Evolutionary conservation across 2,797 vertebrate genomes (phyloP).

Genomic region (Chaenodraco wilsoni): DNA sequence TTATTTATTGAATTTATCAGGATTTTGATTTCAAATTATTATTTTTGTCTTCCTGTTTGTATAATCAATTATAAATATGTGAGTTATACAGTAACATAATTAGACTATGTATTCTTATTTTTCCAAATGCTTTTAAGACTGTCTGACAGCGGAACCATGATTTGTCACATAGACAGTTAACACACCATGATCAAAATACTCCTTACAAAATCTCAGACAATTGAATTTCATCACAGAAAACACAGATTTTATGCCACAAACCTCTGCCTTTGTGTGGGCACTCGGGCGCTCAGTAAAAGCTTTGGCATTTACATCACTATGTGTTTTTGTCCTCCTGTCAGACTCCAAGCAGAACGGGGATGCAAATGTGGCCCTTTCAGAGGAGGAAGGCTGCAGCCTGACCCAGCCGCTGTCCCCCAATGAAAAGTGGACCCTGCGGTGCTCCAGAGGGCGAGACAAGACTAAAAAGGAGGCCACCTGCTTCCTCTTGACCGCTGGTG

Average conservation of each 20-base stretch:
- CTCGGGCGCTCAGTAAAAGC: constrained; percentile 61
- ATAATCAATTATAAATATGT: constrained; percentile 16
- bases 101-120: neutral
- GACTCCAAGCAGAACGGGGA: constrained; percentile 97
- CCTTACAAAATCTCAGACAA: constrained; percentile 50
- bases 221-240: constrained; percentile 65
- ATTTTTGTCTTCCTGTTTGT: neutral
- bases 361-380: constrained; percentile 90
- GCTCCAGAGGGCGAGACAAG: constrained; percentile 87
- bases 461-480: constrained; percentile 91
- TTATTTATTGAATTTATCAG: neutral
- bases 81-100: neutral
- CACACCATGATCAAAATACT: constrained; percentile 55
- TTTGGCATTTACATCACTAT: constrained; percentile 70
- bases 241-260: constrained; percentile 47
- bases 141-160: constrained; percentile 37
- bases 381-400: constrained; percentile 89
- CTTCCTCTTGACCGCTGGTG: constrained; percentile 89
- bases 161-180: constrained; percentile 50
- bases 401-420: constrained; percentile 86
- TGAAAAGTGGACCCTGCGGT: constrained; percentile 86
- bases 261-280: constrained; percentile 50
- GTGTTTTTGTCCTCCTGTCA: constrained; percentile 73
- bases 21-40: neutral
- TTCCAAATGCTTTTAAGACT: constrained; percentile 27